Evolutionary conservation across 37 sponge, comb jelly and placozoan genomes (phyloP), one percentile per base, ranked within the genome.

Genomic region (Ianthella basta): DNA sequence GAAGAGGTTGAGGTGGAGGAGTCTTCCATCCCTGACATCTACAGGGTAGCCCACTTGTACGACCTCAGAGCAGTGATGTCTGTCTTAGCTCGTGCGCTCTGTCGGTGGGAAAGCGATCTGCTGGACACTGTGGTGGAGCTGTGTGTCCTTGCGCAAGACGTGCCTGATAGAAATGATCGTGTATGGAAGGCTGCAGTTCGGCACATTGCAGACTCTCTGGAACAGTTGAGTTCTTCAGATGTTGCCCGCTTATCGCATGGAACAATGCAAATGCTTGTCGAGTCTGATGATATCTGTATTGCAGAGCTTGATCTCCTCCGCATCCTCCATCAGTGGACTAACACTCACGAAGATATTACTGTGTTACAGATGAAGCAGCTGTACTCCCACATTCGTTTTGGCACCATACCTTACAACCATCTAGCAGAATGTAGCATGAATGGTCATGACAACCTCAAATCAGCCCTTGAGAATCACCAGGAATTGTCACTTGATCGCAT

Each of bases 11-110:
- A 24, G 14, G 29, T 64, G n/a, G 23, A 29, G 66, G 29, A 24
- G n/a, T 24, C 23, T 24, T 29, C 23, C 23, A 64, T 64, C 12
- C n/a, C n/a, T 24, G 66, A 64, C 23, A 64, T 64, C 27, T 64
- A 64, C 66, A 64, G 27, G 27, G 66, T 64, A 20, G 66, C 66
- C 29, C 23, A 64, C 66, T 64, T 64, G 23, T 64, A 64, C 66
- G 66, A 64, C n/a, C 23, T 64, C n/a, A 29, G 29, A 10, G 29
- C 29, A 64, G 66, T 64, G 23, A 12, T 24, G 6, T 24, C 23
- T 10, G 66, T 64, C 20, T 29, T 64, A 12, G 66, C n/a, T n/a
- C n/a, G n/a, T n/a, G n/a, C n/a, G n/a, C n/a, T n/a, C n/a, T n/a
- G n/a, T n/a, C n/a, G n/a, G n/a, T n/a, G n/a, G n/a, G n/a, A n/a